Evolutionary conservation across 1,140 invertebrate genomes (phyloP).

Genomic region (Yoshiicerus persimilis): DNA sequence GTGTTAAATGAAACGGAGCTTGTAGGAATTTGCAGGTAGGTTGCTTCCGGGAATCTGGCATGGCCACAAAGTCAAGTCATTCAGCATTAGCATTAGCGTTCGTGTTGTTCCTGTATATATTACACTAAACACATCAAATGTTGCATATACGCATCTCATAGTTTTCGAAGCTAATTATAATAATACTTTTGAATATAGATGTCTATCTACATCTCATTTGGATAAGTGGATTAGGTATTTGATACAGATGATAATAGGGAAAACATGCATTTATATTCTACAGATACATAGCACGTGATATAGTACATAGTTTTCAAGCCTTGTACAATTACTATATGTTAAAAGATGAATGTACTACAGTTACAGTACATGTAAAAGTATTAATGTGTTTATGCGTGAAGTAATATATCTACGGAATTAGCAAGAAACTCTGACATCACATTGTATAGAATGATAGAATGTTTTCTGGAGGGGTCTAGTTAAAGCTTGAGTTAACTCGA

Average conservation of each 20-base stretch:
- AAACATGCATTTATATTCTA: background rate
- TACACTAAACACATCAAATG: background rate
- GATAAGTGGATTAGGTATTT: background rate
- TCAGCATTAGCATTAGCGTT: background rate
- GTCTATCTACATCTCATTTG: background rate
- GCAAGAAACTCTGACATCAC: background rate
- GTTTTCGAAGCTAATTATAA: background rate
- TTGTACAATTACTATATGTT: too few species aligned
- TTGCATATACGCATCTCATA: background rate
- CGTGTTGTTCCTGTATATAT: background rate
- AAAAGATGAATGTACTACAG: too few species aligned
- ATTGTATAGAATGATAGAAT: background rate
- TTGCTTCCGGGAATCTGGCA: conserved; percentile 20
- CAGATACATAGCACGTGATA: background rate
- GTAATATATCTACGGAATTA: background rate
- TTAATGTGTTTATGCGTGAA: too few species aligned
- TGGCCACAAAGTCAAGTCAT: background rate
- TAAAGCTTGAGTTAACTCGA: background rate
- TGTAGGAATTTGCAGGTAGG: conserved; percentile 18
- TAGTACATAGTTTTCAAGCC: too few species aligned
- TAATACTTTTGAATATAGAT: background rate
- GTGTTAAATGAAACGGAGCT: background rate
- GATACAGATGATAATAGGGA: background rate
- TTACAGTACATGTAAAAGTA: too few species aligned
- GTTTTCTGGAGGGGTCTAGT: background rate